Evolutionary conservation across 2,113 vertebrate genomes (phyloP), one percentile per base, ranked within the genome.

Genomic region (Apus apus): DNA sequence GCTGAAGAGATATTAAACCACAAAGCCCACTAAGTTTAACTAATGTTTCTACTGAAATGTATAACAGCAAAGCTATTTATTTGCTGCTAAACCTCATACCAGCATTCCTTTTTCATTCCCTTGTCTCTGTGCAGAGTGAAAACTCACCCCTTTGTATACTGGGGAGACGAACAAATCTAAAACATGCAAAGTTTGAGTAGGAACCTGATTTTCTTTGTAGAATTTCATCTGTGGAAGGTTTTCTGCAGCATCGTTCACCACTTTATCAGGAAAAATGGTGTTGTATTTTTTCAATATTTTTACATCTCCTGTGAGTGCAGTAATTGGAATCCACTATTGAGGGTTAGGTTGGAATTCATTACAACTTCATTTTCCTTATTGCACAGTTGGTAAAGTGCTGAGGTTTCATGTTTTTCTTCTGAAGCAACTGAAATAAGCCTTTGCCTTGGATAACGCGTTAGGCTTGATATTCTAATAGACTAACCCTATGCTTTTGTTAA

Each of bases 1-100:
- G 64, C 90, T 91, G 81, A 78, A 46, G 83, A 45, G 78, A 38
- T 83, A 38, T 89, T 93, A 93, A 92, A 85, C 92, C 71, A 74
- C 95, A 85, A 73, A 90, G 53, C 56, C 70, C 71, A 34, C 48
- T 30, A 82, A 81, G 79, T 93, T 77, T 62, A 93, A 67, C 53
- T 91, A 66, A 50, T 58, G 46, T 78, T 87, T 75, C 38, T 88
- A 43, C 54, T 78, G 53, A 73, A 94, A 82, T 81, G 73, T 73
- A 1, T 80, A 54, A 89, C 13, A 56, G 10, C 26, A 27, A 73
- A 82, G 71, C 57, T 90, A 21, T 90, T 56, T 76, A 78, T 81
- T 65, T 93, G 61, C 64, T 73, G 38, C 50, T 90, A 56, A 93
- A n/a, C 32, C n/a, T 73, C 29, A 56, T 71, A 56, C 27, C 57